Evolutionary conservation across 2,113 vertebrate genomes (phyloP), one percentile per base, ranked within the genome.

Genomic region (Pituophis catenifer): DNA sequence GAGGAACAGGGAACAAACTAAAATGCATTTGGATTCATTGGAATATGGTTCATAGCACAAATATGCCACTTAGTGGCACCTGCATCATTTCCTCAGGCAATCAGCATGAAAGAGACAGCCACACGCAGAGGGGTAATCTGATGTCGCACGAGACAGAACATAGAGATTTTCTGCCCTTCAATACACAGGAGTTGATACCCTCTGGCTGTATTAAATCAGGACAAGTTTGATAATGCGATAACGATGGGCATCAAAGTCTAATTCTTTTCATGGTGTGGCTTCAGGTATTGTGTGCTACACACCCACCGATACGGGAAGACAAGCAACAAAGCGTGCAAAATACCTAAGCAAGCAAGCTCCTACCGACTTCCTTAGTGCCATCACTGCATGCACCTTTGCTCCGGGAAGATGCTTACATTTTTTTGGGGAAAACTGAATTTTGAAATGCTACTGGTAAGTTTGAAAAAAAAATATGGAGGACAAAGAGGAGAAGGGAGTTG

Each of bases 21-120:
- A 94, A 91, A 92, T 75, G 26, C 24, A 87, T 95, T 93, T 24
- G 38, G 33, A 62, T 11, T 38, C 23, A 48, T 21, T 92, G 52
- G 12, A 88, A 21, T 21, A 93, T 0, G 2, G 38, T 29, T 93
- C 89, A 38, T 54, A 94, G 93, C 93, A 65, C 38, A 92, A 88
- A 86, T 70, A 0, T 92, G 70, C 52, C 85, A 53, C 70, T 9
- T n/a, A 86, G 38, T 91, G 93, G 90, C 24, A 2, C 38, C 24
- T 0, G 17, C 86, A 57, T 93, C 57, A 5, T 21, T 81, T 38
- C 0, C 50, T 88, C 91, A 70, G 88, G 89, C 50, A 89, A 21
- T 59, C 92, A 58, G 26, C 75, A 95, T 86, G 24, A 0, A 87
- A 26, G 24, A 21, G 53, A 3, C 3, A 23, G 11, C 26, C 29